Evolutionary conservation across 1,140 invertebrate genomes (phyloP), one percentile per base, ranked within the genome.

Genomic region (Homarus americanus): DNA sequence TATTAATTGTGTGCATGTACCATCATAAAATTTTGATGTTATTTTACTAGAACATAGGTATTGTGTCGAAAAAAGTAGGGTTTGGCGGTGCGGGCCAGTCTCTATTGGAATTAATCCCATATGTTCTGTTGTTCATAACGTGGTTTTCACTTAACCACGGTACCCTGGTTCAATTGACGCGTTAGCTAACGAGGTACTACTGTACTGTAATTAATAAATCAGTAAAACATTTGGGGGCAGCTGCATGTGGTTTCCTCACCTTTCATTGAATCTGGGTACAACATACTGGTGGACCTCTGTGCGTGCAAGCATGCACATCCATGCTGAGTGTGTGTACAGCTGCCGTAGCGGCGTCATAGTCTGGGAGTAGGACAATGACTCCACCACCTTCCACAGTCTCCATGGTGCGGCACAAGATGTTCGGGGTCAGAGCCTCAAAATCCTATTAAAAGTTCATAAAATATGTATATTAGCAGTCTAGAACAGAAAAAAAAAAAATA

Each of bases 361-460:
- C 96, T 0, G 99, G 94, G 3, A 97, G 94, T 12, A 99, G 94
- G 53, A 99, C 96, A 88, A 99, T 96, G 0, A 99, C 93, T 34
- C 99, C 99, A 89, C 99, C 99, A 84, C 99, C 99, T 96, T 99
- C 98, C 0, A 99, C 98, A 0, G 99, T 99, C 96, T 99, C 99
- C 93, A 99, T 96, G 9, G 99, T 99, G 92, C 99, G 95, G 0
- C 99, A 99, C 93, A 99, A 95, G 72, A 99, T 95, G 95, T 99
- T 99, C 9, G 99, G 99, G n/a, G 99, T 99, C 0, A 99, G 93
- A 2, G 99, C 99, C 95, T 99, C 99, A 95, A 99, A 99, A 95
- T 99, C 99, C 96, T 98, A 94, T 5, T n/a, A n/a, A n/a, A 82
- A 87, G 32, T 36, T 17, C 24, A 66, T 28, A 69, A 32, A 69